These are phyloP conservation scores for Cartodere bifasciata DNA, from an alignment of 2,888 invertebrate species.

Conservation along the genomic window DNA sequence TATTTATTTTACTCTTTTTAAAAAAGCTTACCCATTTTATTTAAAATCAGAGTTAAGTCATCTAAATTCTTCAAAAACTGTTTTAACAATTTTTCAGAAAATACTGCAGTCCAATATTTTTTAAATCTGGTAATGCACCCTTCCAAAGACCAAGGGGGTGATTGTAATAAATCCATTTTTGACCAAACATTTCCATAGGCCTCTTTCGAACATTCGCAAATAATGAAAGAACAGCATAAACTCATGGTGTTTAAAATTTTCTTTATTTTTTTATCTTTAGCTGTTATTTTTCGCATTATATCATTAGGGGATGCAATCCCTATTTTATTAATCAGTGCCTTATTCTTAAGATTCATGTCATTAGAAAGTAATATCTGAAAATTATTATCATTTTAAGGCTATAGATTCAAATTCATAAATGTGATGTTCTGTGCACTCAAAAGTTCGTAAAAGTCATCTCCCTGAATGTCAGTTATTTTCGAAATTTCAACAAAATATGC, in stretches of 20 bases:
- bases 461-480: no score
- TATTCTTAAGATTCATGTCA: slow-evolving; percentile 46
- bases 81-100: slow-evolving; percentile 34
- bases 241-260: slow-evolving; percentile 22
- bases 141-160: slow-evolving; percentile 42
- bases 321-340: slow-evolving; percentile 40
- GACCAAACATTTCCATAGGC: slow-evolving; percentile 43
- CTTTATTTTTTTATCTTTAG: slow-evolving; percentile 15
- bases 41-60: no score
- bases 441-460: no score
- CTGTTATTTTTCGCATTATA: slow-evolving; percentile 19
- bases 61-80: slow-evolving; percentile 23
- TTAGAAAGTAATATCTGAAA: slow-evolving; percentile 44
- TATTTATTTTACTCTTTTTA: no score
- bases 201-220: slow-evolving; percentile 43
- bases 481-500: no score
- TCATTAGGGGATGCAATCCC: slow-evolving; percentile 23
- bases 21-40: no score
- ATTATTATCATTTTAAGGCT: slow-evolving; percentile 11
- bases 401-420: slow-evolving; percentile 4
- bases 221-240: slow-evolving; percentile 25
- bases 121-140: slow-evolving; percentile 43
- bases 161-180: slow-evolving; percentile 38
- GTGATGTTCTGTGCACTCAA: no score
- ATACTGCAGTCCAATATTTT: slow-evolving; percentile 48